phyloP scores from a whole-genome alignment of 2,113 vertebrate genomes.

The Motacilla tschutschensis region DNA sequence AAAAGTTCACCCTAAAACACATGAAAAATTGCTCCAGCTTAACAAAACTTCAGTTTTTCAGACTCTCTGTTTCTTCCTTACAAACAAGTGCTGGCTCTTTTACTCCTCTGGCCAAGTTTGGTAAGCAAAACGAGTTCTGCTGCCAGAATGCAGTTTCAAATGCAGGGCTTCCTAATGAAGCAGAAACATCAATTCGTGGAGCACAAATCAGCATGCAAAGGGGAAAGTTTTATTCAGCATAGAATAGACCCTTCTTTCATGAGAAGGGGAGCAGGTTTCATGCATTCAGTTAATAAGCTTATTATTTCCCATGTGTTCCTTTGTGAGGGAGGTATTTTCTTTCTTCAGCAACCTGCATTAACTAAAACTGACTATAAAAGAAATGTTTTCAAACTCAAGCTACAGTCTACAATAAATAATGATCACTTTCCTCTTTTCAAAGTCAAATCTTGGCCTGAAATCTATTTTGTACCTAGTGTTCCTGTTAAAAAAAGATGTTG shows the following conservation, averaged over 20 bases:
- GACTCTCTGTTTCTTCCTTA: neutral
- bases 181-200: neutral
- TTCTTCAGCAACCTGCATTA: slow-evolving; percentile 67
- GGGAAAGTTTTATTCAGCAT: slow-evolving; percentile 47
- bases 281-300: slow-evolving; percentile 58
- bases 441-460: slow-evolving; percentile 32
- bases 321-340: slow-evolving; percentile 58
- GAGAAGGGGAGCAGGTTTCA: slow-evolving; percentile 38
- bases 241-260: slow-evolving; percentile 60
- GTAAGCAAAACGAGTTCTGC: neutral
- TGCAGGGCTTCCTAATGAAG: slow-evolving; percentile 21
- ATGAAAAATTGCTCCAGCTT: neutral
- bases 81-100: neutral
- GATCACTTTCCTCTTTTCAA: slow-evolving; percentile 31
- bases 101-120: neutral
- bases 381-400: slow-evolving; percentile 65
- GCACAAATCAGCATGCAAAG: slow-evolving; percentile 43
- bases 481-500: slow-evolving; percentile 60
- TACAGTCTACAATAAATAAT: slow-evolving; percentile 58
- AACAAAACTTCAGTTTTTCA: neutral
- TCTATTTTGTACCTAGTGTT: slow-evolving; percentile 49
- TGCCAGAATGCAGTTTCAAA: slow-evolving; percentile 23
- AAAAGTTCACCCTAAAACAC: neutral
- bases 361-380: slow-evolving; percentile 64
- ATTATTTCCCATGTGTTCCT: slow-evolving; percentile 61